Evolutionary conservation across 2,113 vertebrate species (phyloP).

Genomic region (Oriolus oriolus): DNA sequence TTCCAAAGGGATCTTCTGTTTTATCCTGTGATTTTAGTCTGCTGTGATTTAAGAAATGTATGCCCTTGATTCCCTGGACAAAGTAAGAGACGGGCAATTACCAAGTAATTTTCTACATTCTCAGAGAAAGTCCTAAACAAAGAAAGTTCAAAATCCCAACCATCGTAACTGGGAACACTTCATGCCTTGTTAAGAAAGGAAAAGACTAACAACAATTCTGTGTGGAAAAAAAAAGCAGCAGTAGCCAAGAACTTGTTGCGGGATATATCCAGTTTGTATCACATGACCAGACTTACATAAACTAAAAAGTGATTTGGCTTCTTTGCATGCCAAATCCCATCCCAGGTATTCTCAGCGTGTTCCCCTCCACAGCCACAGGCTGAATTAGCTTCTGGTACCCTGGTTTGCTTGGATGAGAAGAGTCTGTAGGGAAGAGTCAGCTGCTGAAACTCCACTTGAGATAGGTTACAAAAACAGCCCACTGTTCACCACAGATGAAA

Average conservation of each 20-base stretch:
- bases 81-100: conserved; percentile 2
- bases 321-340: background rate
- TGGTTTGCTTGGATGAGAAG: background rate
- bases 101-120: background rate
- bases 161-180: background rate
- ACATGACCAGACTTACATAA: background rate
- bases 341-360: background rate
- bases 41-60: background rate
- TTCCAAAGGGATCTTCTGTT: background rate
- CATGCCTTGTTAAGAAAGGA: background rate
- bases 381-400: background rate
- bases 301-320: background rate
- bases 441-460: background rate
- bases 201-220: background rate
- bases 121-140: conserved; percentile 10
- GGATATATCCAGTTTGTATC: background rate
- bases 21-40: background rate
- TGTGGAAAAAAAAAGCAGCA: background rate
- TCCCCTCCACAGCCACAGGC: background rate
- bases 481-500: background rate
- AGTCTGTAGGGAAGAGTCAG: background rate
- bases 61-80: background rate
- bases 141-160: conserved; percentile 1
- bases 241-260: background rate
- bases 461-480: background rate